These are phyloP conservation scores for Columba guinea DNA, from an alignment of 2,797 vertebrate species.

Conservation along the genomic window DNA sequence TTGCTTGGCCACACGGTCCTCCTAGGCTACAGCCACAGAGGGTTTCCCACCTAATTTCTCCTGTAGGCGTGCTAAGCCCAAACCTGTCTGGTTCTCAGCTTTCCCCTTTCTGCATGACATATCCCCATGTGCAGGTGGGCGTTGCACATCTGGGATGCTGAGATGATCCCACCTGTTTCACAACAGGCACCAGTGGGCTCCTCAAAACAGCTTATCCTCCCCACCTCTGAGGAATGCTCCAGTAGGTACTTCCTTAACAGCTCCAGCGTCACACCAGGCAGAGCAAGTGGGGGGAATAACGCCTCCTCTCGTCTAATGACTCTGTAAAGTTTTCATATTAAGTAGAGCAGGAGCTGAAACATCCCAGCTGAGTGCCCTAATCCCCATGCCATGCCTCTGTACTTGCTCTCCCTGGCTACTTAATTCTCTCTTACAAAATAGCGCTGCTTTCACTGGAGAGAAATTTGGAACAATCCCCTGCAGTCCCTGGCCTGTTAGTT, in stretches of 20 bases:
- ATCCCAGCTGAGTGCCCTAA: conserved; percentile 35
- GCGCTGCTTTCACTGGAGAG: conserved; percentile 26
- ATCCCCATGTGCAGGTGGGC: fast-evolving
- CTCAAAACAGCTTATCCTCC: neutral
- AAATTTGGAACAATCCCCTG: neutral
- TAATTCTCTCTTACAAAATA: conserved; percentile 34
- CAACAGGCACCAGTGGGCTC: neutral
- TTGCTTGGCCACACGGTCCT: neutral
- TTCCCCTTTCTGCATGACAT: neutral
- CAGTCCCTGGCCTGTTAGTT: conserved; percentile 42
- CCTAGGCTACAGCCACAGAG: neutral
- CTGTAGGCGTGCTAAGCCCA: neutral
- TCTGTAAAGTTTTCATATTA: conserved; percentile 17
- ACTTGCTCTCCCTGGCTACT: conserved; percentile 35
- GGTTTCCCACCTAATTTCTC: neutral
- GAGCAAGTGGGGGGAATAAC: neutral
- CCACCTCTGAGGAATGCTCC: neutral
- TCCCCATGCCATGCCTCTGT: neutral
- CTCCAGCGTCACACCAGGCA: neutral
- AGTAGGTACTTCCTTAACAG: neutral
- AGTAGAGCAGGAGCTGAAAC: conserved; percentile 27
- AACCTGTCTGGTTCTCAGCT: neutral
- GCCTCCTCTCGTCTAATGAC: neutral
- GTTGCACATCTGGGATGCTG: neutral
- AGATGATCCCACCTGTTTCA: neutral